Evolutionary conservation across 2,888 invertebrate genomes (phyloP).

Genomic region (Matsumyia berberina): DNA sequence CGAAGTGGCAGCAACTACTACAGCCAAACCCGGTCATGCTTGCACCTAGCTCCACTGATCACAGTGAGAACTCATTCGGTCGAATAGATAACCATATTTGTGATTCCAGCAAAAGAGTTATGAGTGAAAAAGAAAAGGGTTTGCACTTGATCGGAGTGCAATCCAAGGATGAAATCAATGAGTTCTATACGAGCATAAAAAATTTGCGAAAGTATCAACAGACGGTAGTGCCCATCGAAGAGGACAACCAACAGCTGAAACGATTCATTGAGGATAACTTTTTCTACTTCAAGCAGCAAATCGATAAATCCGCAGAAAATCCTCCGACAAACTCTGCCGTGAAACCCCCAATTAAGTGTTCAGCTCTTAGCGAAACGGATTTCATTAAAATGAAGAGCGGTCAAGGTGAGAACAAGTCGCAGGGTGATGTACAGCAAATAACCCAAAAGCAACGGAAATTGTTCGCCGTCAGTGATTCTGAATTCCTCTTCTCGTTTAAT

Average conservation of each 20-base stretch:
- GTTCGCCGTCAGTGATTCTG: conserved; percentile 83
- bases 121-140: conserved; percentile 68
- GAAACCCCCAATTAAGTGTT: conserved; percentile 79
- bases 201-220: conserved; percentile 77
- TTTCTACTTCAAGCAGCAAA: conserved; percentile 83
- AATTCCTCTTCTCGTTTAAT: conserved; percentile 81
- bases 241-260: conserved; percentile 84
- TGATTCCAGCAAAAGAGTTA: conserved; percentile 37
- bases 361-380: conserved; percentile 83
- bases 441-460: conserved; percentile 79
- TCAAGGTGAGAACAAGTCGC: conserved; percentile 74
- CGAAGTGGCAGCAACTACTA: conserved; percentile 54
- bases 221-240: conserved; percentile 82
- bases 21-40: conserved; percentile 46
- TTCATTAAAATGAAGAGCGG: conserved; percentile 82
- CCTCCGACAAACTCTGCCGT: conserved; percentile 45
- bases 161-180: conserved; percentile 79
- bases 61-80: conserved; percentile 46
- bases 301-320: conserved; percentile 62
- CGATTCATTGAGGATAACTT: conserved; percentile 84
- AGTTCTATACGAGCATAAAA: conserved; percentile 79
- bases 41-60: conserved; percentile 47
- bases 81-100: conserved; percentile 22
- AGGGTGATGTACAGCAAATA: conserved; percentile 56
- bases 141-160: conserved; percentile 66